Evolutionary conservation across 2,797 vertebrate genomes (phyloP), one percentile per base, ranked within the genome.

Genomic region (Notolabrus celidotus): DNA sequence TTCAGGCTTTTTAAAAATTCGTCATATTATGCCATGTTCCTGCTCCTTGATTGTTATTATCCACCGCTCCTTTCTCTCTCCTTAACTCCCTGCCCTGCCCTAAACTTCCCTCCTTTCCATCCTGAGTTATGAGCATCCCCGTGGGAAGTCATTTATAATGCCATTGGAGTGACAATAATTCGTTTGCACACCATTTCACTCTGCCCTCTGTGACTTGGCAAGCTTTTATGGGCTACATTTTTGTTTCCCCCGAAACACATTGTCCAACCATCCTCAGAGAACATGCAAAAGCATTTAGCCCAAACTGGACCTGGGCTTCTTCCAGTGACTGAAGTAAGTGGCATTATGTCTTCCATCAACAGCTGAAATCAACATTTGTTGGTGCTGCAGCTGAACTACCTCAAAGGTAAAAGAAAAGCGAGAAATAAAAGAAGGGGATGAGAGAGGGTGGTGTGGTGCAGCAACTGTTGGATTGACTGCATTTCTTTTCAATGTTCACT

Each of bases 141-240:
- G 71, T 57, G 62, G 87, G 88, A 90, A 89, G 89, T 90, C 77
- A 83, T 92, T 93, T 91, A 92, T 89, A 91, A 91, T 90, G 80
- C 79, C 85, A 88, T 79, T 90, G 84, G 83, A 91, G 85, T 87
- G 85, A 89, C 89, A 92, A 90, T 92, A 90, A 91, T 91, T 89
- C 56, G 70, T 90, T 88, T 85, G 89, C 85, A 88, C 87, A 88
- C 84, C 84, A 91, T 91, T 92, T 91, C 84, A 87, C 77, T 79
- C 71, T 77, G 82, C 83, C 84, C 87, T 87, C 80, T 77, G 73
- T 60, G 80, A 55, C 62, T 85, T 65, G 59, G 72, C 72, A 79
- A 65, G 74, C 71, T 90, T 92, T 92, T 90, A 91, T 83, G 77
- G 79, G 52, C 76, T 22, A 64, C 82, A 49, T 79, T 88, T 89